Base-by-base conservation (phyloP, 2,797 vertebrate species). In the Mus caroli region DNA sequence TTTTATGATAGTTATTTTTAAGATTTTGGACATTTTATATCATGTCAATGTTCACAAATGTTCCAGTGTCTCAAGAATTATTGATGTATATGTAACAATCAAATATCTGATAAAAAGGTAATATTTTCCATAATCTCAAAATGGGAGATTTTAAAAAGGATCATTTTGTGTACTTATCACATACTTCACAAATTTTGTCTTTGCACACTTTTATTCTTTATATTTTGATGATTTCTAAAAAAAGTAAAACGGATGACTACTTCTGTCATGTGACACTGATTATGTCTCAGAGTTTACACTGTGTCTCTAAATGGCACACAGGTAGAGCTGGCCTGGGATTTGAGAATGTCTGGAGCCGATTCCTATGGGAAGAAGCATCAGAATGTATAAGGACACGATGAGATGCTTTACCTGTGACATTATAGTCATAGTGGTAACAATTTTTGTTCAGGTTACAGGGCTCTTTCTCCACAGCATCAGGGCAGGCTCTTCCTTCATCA, bases 401-500 rank as follows among this genome's bases (percentile, higher is more conserved):
- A 1, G 2, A 11, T 20, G 46, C 80, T 0, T 98, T 98, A 99
- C 99, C 99, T 98, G 99, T 99, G 97, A 99, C 99, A 78, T 99
- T 99, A 98, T 99, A 99, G 96, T 99, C 99, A 97, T 99, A 99
- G 98, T 99, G 99, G 98, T 99, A 99, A 96, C 99, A 99, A 98
- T 99, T 99, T 98, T 98, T 99, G 98, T 99, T 99, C 95, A 99
- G 98, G 94, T 98, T 97, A 96, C 99, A 99, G 37, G 98, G 97
- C 94, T 99, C 99, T 22, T 97, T 98, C 97, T 99, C 99, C 0
- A 98, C 98, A 6, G 98, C 98, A 78, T 98, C 97, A 2, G 99
- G 99, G 97, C 99, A 99, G 95, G 98, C 96, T 92, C 99, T 98
- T 76, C 99, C 99, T 71, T 98, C 98, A n/a, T 98, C 98, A 20